These are phyloP conservation scores for Tridacna crocea DNA, from an alignment of 2,888 invertebrate genomes.

Conservation along the genomic window DNA sequence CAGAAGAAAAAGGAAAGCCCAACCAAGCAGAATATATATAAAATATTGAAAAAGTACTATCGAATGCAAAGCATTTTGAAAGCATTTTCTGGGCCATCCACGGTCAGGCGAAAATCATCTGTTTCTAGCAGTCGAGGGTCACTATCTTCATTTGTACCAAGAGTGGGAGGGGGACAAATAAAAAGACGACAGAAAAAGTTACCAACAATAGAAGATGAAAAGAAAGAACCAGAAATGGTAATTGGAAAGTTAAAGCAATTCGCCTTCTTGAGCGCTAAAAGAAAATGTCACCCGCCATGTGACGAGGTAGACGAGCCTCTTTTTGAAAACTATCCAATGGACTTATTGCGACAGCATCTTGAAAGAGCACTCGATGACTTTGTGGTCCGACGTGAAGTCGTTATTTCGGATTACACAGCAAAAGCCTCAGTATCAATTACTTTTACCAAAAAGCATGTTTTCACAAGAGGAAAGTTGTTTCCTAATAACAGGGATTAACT, in stretches of 20 bases:
- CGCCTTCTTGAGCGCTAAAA: constrained; percentile 38
- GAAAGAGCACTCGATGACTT: constrained; percentile 65
- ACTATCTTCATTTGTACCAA: background rate
- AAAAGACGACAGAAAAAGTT: background rate
- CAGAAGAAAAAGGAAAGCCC: constrained; percentile 6
- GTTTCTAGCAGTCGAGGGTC: constrained; percentile 1
- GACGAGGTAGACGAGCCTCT: constrained; percentile 6
- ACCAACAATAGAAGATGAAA: constrained; percentile 10
- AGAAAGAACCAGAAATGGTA: background rate
- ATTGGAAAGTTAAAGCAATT: constrained; percentile 52
- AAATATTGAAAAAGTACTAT: constrained; percentile 48
- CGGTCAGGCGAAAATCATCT: background rate
- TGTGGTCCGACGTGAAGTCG: constrained; percentile 67
- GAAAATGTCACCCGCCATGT: background rate
- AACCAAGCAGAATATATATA: constrained; percentile 3
- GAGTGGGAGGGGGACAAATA: background rate
- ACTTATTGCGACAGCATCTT: constrained; percentile 53
- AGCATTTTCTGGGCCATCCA: constrained; percentile 17
- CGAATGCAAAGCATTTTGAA: constrained; percentile 50
- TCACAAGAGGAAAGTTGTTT: constrained; percentile 33
- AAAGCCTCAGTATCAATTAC: constrained; percentile 63
- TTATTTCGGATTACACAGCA: constrained; percentile 60
- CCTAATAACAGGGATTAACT: no score
- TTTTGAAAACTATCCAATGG: constrained; percentile 55
- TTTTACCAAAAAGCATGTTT: constrained; percentile 65